Conservation (phyloP, 2,113 vertebrate species). For the Zosterops japonicus region DNA sequence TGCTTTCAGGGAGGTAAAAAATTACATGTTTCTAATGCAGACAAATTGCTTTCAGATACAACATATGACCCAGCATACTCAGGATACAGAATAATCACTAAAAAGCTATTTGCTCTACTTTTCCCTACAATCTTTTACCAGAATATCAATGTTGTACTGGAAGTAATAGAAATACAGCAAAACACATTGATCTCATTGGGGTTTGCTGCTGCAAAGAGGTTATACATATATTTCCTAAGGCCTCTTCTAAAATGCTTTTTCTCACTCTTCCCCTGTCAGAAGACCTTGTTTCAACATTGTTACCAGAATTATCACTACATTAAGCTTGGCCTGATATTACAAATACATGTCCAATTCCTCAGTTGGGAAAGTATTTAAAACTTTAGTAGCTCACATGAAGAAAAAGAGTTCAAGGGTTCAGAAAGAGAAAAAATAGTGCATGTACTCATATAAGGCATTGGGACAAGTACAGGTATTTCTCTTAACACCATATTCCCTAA, state of each 20-base stretch:
- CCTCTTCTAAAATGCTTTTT: slow-evolving; percentile 9
- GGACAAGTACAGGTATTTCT: background rate
- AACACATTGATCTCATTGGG: background rate
- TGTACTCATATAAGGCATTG: background rate
- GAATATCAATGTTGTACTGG: slow-evolving; percentile 22
- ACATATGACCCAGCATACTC: background rate
- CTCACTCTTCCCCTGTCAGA: background rate
- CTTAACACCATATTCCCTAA: background rate
- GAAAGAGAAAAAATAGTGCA: background rate
- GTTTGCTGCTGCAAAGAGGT: background rate
- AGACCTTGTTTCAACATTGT: background rate
- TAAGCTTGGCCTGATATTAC: background rate
- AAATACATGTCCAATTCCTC: background rate
- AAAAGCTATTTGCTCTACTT: background rate
- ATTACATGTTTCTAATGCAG: background rate
- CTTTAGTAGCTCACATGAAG: background rate
- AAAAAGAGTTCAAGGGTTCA: background rate
- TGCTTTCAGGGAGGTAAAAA: background rate
- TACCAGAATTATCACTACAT: background rate
- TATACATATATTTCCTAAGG: background rate
- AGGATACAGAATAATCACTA: background rate
- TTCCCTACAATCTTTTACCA: background rate
- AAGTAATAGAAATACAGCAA: background rate
- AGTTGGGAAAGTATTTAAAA: background rate
- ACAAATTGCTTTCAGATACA: slow-evolving; percentile 22